Conservation (phyloP, 2,113 vertebrate genomes). For the Eidolon helvum region DNA sequence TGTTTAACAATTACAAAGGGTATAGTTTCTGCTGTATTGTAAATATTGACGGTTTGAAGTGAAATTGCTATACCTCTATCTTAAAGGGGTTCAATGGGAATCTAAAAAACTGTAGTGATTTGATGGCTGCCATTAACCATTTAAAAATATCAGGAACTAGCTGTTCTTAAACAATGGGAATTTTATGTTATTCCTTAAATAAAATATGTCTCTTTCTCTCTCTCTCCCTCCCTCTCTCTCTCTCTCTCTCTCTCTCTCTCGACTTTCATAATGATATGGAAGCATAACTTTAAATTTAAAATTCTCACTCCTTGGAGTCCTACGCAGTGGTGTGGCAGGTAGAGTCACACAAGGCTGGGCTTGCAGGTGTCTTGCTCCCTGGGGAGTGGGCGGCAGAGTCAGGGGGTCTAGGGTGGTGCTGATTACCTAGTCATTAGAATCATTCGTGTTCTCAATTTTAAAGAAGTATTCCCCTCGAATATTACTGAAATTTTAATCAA, state of each 20-base stretch:
- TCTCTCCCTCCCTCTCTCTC: too few relatives aligned
- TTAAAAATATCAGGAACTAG: neutral
- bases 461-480: neutral
- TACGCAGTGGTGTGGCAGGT: too few relatives aligned
- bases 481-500: neutral
- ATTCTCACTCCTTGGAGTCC: neutral
- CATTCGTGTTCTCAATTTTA: neutral
- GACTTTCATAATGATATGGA: neutral
- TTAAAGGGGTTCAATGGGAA: neutral
- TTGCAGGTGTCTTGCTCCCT: neutral
- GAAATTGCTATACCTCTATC: neutral
- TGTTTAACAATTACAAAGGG: neutral
- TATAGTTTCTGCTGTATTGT: neutral
- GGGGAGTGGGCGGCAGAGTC: neutral
- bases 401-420: neutral
- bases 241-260: too few relatives aligned
- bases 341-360: neutral
- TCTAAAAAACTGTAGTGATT: neutral
- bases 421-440: neutral
- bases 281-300: neutral
- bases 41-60: neutral
- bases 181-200: too few relatives aligned
- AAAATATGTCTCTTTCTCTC: too few relatives aligned
- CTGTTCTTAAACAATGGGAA: neutral
- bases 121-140: neutral